Conservation (phyloP, 2,113 vertebrate genomes). For the Mungos mungo region DNA sequence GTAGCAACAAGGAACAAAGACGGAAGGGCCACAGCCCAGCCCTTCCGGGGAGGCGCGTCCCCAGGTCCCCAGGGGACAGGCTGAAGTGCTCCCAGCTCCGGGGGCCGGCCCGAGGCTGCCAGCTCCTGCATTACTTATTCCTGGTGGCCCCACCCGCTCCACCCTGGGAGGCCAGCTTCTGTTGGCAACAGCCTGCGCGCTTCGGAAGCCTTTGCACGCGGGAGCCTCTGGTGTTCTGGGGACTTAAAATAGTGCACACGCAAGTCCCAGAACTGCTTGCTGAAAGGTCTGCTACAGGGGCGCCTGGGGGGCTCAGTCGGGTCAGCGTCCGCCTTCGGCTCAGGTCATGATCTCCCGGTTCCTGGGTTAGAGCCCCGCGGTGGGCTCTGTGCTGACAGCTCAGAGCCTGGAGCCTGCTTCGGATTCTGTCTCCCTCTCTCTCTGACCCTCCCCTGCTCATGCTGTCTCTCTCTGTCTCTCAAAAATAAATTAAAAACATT, state of each 20-base stretch:
- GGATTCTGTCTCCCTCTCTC: too few species aligned
- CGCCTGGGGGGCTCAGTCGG: too few species aligned
- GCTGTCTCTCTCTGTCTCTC: too few species aligned
- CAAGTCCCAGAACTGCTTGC: background rate
- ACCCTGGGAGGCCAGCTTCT: background rate
- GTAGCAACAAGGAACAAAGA: background rate
- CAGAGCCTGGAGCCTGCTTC: too few species aligned
- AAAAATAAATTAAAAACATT: too few species aligned
- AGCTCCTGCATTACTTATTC: background rate
- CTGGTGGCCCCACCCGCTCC: background rate
- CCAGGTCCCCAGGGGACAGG: background rate
- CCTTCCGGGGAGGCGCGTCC: background rate
- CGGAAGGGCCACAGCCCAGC: background rate
- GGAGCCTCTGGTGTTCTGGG: slow-evolving; percentile 10
- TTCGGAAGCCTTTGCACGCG: slow-evolving; percentile 14
- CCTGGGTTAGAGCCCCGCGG: too few species aligned
- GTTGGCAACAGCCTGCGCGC: background rate
- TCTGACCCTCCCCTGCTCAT: too few species aligned
- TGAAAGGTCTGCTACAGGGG: background rate
- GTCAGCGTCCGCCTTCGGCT: too few species aligned
- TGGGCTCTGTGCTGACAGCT: too few species aligned
- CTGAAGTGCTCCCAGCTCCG: background rate
- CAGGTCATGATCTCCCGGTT: too few species aligned
- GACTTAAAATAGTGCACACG: background rate
- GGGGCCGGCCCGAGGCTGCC: background rate